Evolutionary conservation across 2,113 vertebrate genomes (phyloP).

Genomic region (Sinocyclocheilus maitianheensis): DNA sequence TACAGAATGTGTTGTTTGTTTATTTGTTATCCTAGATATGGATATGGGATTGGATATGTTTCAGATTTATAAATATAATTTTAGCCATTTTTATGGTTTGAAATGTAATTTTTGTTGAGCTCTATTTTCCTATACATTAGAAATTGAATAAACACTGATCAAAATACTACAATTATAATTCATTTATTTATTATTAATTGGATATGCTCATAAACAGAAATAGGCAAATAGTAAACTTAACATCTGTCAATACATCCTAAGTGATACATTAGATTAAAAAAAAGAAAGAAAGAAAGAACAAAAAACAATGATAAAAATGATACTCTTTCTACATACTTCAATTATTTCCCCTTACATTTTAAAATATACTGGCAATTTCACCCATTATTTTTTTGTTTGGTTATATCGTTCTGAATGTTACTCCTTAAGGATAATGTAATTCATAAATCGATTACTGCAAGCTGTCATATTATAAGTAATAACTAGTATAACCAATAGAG

Average conservation of each 20-base stretch:
- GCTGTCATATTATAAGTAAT: background rate
- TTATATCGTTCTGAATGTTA: background rate
- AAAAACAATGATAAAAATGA: no score
- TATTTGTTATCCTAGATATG: background rate
- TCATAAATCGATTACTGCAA: background rate
- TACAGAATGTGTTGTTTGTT: no score
- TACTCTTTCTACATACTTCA: background rate
- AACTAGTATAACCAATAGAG: background rate
- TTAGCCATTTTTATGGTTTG: no score
- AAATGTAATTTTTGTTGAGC: no score
- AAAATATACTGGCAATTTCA: background rate
- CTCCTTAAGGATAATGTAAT: background rate
- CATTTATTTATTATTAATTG: background rate
- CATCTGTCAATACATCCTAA: no score
- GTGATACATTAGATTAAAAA: no score
- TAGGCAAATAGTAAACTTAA: no score
- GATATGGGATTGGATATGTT: background rate
- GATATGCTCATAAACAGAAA: background rate
- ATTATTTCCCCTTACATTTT: no score
- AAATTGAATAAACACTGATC: background rate
- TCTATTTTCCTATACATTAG: no score
- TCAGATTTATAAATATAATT: background rate
- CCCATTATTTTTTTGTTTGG: background rate
- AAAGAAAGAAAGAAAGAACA: no score
- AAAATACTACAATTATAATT: background rate